Evolutionary conservation across 1,140 invertebrate species (phyloP).

Genomic region (Charaxes varanes): DNA sequence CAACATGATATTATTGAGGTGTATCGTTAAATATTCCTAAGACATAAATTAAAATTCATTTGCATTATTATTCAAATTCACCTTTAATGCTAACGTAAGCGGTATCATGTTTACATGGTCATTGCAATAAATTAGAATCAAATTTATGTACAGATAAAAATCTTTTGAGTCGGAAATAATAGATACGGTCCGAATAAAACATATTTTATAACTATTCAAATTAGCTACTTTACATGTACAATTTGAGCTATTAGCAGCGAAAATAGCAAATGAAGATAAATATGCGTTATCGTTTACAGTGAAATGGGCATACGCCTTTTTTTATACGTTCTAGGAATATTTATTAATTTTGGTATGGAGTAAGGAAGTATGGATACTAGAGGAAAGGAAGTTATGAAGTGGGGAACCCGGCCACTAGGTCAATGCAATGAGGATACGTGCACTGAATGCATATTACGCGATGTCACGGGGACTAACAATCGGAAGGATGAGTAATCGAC

Average conservation of each 20-base stretch:
- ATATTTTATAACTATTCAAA: slow-evolving; percentile 2
- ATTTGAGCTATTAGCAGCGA: not conserved
- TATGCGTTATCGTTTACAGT: too few species aligned
- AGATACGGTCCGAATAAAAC: not conserved
- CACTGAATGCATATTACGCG: too few species aligned
- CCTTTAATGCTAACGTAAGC: slow-evolving; percentile 5
- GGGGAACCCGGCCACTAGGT: too few species aligned
- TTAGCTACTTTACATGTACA: not conserved
- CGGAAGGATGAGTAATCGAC: too few species aligned
- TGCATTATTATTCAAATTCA: slow-evolving; percentile 14
- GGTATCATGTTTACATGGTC: slow-evolving; percentile 7
- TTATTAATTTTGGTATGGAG: too few species aligned
- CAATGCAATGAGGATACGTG: too few species aligned
- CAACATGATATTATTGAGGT: slow-evolving; percentile 13
- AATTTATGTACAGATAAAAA: slow-evolving; percentile 6
- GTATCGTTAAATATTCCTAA: slow-evolving; percentile 10
- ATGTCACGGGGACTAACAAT: too few species aligned
- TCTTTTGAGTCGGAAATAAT: slow-evolving; percentile 5
- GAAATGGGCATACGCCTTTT: too few species aligned
- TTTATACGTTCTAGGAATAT: too few species aligned
- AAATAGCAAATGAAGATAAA: slow-evolving; percentile 13
- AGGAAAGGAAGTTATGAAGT: too few species aligned
- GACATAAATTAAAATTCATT: slow-evolving; percentile 13
- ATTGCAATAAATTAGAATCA: slow-evolving; percentile 12
- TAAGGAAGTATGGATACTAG: too few species aligned